Evolutionary conservation across 2,888 invertebrate species (phyloP).

Genomic region (Drosophila prolongata): DNA sequence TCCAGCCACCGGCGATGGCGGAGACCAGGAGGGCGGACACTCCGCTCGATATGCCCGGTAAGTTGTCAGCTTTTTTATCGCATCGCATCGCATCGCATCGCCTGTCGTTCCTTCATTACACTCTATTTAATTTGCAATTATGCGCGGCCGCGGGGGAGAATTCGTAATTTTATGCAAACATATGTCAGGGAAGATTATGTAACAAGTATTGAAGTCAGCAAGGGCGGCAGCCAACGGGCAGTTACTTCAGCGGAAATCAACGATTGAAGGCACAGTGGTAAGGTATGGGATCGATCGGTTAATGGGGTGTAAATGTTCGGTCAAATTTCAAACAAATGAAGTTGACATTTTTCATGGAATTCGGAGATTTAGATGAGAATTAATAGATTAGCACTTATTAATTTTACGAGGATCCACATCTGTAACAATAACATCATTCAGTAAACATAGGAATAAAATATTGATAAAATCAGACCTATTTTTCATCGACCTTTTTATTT

Average conservation of each 20-base stretch:
- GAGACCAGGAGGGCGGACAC: slow-evolving; percentile 27
- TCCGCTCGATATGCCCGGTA: slow-evolving; percentile 57
- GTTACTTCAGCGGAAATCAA: slow-evolving; percentile 9
- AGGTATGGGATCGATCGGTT: background rate
- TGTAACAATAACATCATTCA: no score
- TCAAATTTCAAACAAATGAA: no score
- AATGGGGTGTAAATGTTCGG: no score
- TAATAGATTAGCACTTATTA: no score
- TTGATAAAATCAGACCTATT: background rate
- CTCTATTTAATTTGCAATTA: slow-evolving; percentile 71
- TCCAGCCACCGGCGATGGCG: slow-evolving; percentile 18
- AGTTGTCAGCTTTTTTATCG: slow-evolving; percentile 56
- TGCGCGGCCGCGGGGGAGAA: slow-evolving; percentile 42
- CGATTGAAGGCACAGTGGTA: slow-evolving; percentile 30
- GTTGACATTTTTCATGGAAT: no score
- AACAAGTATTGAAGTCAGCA: slow-evolving; percentile 54
- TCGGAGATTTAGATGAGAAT: no score
- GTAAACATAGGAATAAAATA: no score
- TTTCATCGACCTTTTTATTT: no score
- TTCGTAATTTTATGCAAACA: slow-evolving; percentile 73
- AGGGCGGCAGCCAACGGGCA: slow-evolving; percentile 19
- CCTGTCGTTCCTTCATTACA: slow-evolving; percentile 50
- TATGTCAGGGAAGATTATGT: slow-evolving; percentile 74
- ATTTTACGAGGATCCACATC: no score
- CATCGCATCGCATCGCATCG: slow-evolving; percentile 15